These are phyloP conservation scores for Conchocele bisecta DNA, from an alignment of 2,888 invertebrate species.

Conservation along the genomic window DNA sequence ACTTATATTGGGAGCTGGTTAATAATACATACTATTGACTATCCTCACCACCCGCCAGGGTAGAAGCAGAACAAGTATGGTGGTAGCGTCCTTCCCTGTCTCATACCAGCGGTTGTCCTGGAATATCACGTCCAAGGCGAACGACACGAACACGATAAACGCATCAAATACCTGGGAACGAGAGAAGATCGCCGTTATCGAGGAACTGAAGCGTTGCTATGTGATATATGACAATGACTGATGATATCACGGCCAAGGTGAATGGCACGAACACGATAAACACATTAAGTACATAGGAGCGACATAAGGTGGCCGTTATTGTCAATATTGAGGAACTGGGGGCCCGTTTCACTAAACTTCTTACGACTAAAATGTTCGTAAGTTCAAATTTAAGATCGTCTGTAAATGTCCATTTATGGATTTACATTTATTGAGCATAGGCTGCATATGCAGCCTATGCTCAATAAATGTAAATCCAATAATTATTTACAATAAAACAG, in stretches of 20 bases:
- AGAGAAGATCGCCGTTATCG: not conserved
- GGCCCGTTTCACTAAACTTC: too few species aligned
- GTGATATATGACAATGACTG: too few species aligned
- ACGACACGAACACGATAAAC: constrained; percentile 69
- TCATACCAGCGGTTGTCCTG: constrained; percentile 72
- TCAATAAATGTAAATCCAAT: too few species aligned
- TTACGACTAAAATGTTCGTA: too few species aligned
- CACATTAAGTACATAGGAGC: constrained; percentile 69
- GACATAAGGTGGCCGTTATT: not conserved
- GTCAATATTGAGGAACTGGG: too few species aligned
- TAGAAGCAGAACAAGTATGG: constrained; percentile 67
- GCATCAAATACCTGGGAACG: constrained; percentile 71
- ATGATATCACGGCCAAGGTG: constrained; percentile 67
- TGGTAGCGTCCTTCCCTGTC: constrained; percentile 72
- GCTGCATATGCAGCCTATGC: too few species aligned
- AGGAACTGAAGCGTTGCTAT: too few species aligned
- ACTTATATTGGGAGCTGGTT: too few species aligned
- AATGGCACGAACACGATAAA: constrained; percentile 70
- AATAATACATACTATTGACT: constrained; percentile 70
- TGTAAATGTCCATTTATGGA: too few species aligned
- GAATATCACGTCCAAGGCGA: constrained; percentile 69
- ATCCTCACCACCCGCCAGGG: constrained; percentile 74
- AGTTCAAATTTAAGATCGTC: too few species aligned
- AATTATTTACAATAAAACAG: too few species aligned
- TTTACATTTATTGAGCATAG: too few species aligned